These are phyloP conservation scores for Malurus elegans DNA, from an alignment of 2,113 vertebrate genomes.

Conservation along the genomic window DNA sequence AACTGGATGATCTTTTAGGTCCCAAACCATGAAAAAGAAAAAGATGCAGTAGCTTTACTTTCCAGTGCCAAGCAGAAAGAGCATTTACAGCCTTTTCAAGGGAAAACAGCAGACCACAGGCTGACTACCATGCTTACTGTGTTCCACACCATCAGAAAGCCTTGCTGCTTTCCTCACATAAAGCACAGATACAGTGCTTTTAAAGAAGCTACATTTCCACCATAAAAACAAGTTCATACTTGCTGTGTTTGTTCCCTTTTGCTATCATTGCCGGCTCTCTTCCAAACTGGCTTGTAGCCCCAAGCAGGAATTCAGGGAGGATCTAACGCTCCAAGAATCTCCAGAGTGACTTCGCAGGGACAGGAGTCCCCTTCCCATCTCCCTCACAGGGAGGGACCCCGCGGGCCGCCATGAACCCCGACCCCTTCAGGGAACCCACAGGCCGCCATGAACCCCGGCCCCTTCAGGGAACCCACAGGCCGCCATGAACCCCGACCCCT, in stretches of 20 bases:
- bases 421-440: too few species aligned
- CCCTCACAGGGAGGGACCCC: too few species aligned
- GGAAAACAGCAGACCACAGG: fast-evolving
- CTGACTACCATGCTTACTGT: too few species aligned
- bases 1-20: background rate
- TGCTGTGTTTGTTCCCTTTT: fast-evolving
- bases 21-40: background rate
- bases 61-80: background rate
- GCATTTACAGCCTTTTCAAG: background rate
- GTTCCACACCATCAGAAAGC: background rate
- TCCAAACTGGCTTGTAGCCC: too few species aligned
- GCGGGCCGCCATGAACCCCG: too few species aligned
- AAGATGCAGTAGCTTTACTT: background rate
- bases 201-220: background rate
- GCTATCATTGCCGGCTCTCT: background rate
- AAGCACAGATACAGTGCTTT: fast-evolving
- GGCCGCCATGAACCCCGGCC: background rate
- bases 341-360: too few species aligned
- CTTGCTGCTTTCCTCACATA: background rate
- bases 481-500: too few species aligned
- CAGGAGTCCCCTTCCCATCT: background rate
- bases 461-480: too few species aligned
- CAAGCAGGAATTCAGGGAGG: background rate
- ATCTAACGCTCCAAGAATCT: fast-evolving
- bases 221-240: background rate